Evolutionary conservation across 2,888 invertebrate species (phyloP).

Genomic region (Agrotis exclamationis): DNA sequence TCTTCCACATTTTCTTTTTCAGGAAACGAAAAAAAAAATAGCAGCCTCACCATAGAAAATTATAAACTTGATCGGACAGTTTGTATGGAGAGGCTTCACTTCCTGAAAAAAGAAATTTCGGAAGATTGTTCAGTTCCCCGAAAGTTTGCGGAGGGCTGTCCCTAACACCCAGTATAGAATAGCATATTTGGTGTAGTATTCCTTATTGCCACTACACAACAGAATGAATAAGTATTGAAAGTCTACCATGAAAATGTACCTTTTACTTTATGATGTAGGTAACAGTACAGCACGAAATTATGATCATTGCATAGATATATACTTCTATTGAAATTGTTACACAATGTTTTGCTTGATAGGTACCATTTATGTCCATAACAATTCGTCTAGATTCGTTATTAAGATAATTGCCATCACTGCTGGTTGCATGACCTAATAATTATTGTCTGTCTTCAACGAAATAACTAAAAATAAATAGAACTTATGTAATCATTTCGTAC

Average conservation of each 20-base stretch:
- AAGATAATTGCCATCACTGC: constrained; percentile 18
- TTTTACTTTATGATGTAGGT: background rate
- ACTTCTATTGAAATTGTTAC: constrained; percentile 6
- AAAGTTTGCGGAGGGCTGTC: too few relatives aligned
- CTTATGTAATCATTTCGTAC: constrained; percentile 17
- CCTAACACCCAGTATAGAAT: too few relatives aligned
- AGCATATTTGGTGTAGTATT: too few relatives aligned
- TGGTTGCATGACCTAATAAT: background rate
- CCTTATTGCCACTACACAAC: background rate
- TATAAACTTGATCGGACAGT: too few relatives aligned
- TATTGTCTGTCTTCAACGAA: constrained; percentile 7
- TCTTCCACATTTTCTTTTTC: too few relatives aligned
- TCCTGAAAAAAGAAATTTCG: too few relatives aligned
- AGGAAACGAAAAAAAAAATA: too few relatives aligned
- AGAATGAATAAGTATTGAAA: background rate
- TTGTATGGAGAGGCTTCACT: too few relatives aligned
- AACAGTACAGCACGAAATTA: background rate
- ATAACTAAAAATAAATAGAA: background rate
- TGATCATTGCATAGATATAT: background rate
- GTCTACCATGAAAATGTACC: background rate
- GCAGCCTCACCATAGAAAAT: too few relatives aligned
- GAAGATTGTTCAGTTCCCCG: too few relatives aligned
- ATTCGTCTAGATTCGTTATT: constrained; percentile 20
- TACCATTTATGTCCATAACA: background rate
- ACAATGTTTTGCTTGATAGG: constrained; percentile 7